A percentile compares a stretch with the other conserved stretches of the same genome.
Evolutionary conservation across 2,797 vertebrate genomes (phyloP).

Genomic region (Limosa lapponica): DNA sequence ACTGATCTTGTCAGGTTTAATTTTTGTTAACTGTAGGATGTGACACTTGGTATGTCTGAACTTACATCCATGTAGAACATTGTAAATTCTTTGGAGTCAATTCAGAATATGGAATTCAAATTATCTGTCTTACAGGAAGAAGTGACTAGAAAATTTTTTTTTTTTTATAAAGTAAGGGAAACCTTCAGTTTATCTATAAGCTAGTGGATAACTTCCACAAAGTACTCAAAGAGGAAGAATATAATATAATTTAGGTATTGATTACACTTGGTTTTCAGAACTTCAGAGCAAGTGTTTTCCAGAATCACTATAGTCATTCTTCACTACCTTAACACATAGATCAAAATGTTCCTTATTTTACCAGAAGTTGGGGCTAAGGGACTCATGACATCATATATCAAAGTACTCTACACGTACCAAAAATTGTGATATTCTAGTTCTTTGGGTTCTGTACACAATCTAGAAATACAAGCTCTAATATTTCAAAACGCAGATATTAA

Average conservation of each 20-base stretch:
- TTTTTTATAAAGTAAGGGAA: background rate
- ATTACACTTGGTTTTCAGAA: background rate
- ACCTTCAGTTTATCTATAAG: background rate
- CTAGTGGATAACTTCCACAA: background rate
- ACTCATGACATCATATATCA: background rate
- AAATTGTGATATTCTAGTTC: background rate
- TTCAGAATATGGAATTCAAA: background rate
- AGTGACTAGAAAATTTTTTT: background rate
- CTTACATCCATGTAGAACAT: fast-evolving
- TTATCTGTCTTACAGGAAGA: background rate
- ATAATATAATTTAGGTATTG: background rate
- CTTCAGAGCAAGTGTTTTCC: background rate
- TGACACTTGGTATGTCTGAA: background rate
- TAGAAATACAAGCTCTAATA: background rate
- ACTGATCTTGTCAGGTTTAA: background rate
- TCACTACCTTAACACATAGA: background rate
- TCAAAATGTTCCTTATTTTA: background rate
- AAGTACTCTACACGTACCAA: background rate
- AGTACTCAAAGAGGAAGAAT: background rate
- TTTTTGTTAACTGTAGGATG: background rate
- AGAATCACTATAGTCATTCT: background rate
- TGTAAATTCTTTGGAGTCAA: background rate
- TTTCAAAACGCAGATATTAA: background rate
- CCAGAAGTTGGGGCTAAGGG: background rate
- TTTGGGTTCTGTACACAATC: background rate